Evolutionary conservation across 2,888 invertebrate species (phyloP), one percentile per base, ranked within the genome.

Genomic region (Galerucella calmariensis): DNA sequence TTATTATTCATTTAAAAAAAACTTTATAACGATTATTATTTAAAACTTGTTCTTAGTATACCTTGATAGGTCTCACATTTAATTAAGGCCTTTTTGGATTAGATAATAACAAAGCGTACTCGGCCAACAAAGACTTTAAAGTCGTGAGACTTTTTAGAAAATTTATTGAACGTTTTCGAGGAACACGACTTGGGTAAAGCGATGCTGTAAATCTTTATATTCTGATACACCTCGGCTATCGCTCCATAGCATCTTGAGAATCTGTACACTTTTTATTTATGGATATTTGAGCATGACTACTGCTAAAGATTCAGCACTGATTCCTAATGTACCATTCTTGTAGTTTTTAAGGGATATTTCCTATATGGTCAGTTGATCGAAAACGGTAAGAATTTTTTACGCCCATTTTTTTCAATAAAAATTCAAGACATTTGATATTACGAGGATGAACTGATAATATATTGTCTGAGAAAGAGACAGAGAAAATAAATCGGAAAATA

Each of bases 111-210:
- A 66, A 72, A 16, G 44, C 58, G 41, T 66, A 66, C 62, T 59
- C 58, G 65, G 20, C n/a, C 63, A 56, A 63, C 63, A 63, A 20
- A 65, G 71, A 66, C 56, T 72, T 48, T 46, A 73, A 69, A 67
- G 75, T 75, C 75, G 75, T 75, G 75, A 75, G 69, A 73, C 69
- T 73, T 73, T 41, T 61, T 58, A 63, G 70, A 67, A 70, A 78
- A 76, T 74, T 78, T 76, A 75, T 76, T 63, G 76, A 72, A 68
- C 72, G 76, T 67, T 76, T 74, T 65, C 73, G 70, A 69, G 73
- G 67, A 75, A 78, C 78, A 78, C 76, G 78, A 78, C 78, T 68
- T 71, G 70, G 61, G 72, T 67, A 77, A 69, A 44, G 56, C 77
- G 73, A 71, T 75, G 74, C 73, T 53, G 62, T 78, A 76, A 76